Evolutionary conservation across 2,888 invertebrate genomes (phyloP), one percentile per base, ranked within the genome.

Genomic region (Hipparchia semele): DNA sequence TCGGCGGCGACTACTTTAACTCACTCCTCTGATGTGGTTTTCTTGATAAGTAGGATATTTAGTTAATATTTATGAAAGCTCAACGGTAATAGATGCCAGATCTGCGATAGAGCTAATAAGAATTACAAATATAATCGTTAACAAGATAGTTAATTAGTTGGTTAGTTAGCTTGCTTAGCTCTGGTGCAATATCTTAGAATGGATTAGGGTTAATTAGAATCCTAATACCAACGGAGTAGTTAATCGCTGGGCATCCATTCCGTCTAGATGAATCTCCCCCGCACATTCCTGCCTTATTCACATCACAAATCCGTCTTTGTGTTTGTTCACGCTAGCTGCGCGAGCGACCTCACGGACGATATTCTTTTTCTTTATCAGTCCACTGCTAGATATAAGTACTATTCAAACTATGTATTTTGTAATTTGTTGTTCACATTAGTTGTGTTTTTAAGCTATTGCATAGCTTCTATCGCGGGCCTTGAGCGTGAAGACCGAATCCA

Each of bases 201-300:
- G 65, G 51, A 65, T 65, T 67, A 54, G 46, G 56, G 45, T 67
- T 67, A 56, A 67, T 67, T 56, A 56, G 67, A 67, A 56, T 67
- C 54, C 39, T 66, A 66, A 66, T 66, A 56, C 54, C 49, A 8
- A 49, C 53, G 53, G 51, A 10, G 51, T 51, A 49, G 64, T 12
- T 53, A 67, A 58, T n/a, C 67, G 67, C 65, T 71, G 70, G 70
- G 68, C 72, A 73, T 75, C 68, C 70, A 72, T 77, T 75, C 71
- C 73, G 71, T 75, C 67, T 68, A 84, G 86, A 87, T 79, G 79
- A 79, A 85, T 84, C 85, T 84, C 86, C 87, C 82, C 84, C 86
- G 83, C 85, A 84, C 85, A 86, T 87, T 88, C 84, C 82, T 69
- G 79, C 71, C 79, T 83, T 85, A 84, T 87, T 88, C 86, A 85